phyloP scores from a whole-genome alignment of 2,113 vertebrate species.

The Channa argus region DNA sequence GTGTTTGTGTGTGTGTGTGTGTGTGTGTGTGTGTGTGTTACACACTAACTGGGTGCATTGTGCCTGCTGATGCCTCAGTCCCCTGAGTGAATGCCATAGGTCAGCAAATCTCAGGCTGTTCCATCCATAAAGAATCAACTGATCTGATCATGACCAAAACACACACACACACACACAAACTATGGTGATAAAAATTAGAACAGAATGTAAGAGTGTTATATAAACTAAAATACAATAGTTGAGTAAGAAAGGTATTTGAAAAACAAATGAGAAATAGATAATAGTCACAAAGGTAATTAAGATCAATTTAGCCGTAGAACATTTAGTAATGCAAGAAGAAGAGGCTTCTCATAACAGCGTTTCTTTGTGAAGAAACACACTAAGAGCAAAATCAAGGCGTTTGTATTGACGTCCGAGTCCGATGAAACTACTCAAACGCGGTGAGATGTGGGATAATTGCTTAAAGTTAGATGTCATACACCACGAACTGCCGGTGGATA shows the following conservation, averaged over 20 bases:
- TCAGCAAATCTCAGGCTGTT: conserved; percentile 41
- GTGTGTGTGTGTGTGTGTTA: conserved; percentile 15
- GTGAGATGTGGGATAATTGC: too few species aligned
- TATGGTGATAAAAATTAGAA: background rate
- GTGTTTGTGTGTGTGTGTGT: conserved; percentile 13
- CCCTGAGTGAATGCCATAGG: background rate
- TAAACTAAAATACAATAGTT: background rate
- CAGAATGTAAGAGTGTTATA: background rate
- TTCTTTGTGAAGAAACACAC: conserved; percentile 18
- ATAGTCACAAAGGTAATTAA: background rate
- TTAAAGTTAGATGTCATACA: too few species aligned
- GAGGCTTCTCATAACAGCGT: conserved; percentile 6
- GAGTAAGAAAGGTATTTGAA: too few species aligned
- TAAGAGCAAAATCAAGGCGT: background rate
- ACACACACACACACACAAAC: background rate
- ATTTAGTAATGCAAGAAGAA: background rate
- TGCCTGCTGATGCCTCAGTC: conserved; percentile 29
- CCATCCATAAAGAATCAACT: conserved; percentile 35
- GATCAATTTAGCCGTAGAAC: conserved; percentile 10
- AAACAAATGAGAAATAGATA: background rate
- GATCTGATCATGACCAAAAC: background rate
- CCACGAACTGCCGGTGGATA: too few species aligned
- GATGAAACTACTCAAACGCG: too few species aligned
- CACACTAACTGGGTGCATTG: conserved; percentile 28
- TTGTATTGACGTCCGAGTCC: too few species aligned